A percentile compares a stretch with the other conserved stretches of the same genome.
Conservation (phyloP, 2,797 vertebrate species). For the Galago senegalensis region DNA sequence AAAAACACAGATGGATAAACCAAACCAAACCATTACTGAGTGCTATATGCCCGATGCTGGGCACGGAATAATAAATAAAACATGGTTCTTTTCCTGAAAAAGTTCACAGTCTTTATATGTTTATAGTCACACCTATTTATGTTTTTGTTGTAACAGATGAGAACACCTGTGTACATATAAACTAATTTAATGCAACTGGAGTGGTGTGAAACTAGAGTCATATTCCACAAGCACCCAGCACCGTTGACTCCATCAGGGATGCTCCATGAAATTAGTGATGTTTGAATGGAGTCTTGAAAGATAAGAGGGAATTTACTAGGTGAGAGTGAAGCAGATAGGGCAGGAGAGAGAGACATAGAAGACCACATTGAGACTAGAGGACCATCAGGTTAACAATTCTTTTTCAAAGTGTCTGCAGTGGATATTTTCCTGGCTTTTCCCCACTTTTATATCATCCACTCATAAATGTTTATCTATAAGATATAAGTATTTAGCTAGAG, state of each 20-base stretch:
- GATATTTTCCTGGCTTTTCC: neutral
- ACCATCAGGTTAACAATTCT: neutral
- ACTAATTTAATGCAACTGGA: neutral
- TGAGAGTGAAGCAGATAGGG: neutral
- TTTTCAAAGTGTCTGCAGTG: neutral
- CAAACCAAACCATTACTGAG: neutral
- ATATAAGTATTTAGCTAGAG: neutral
- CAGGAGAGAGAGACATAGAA: neutral
- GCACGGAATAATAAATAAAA: neutral
- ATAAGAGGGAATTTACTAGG: neutral
- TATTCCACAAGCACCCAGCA: neutral
- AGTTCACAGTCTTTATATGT: neutral
- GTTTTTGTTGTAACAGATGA: neutral
- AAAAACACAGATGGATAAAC: neutral
- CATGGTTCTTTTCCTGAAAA: neutral
- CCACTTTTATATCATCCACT: neutral
- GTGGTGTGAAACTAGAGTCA: neutral
- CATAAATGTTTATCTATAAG: neutral
- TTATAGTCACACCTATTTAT: neutral
- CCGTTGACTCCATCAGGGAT: neutral
- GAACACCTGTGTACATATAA: neutral
- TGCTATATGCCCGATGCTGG: neutral
- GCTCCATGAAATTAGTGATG: neutral
- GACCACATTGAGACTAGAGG: rapidly evolving
- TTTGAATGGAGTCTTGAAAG: neutral